Conservation (phyloP, 2,888 invertebrate genomes). For the Lomographa bimaculata region DNA sequence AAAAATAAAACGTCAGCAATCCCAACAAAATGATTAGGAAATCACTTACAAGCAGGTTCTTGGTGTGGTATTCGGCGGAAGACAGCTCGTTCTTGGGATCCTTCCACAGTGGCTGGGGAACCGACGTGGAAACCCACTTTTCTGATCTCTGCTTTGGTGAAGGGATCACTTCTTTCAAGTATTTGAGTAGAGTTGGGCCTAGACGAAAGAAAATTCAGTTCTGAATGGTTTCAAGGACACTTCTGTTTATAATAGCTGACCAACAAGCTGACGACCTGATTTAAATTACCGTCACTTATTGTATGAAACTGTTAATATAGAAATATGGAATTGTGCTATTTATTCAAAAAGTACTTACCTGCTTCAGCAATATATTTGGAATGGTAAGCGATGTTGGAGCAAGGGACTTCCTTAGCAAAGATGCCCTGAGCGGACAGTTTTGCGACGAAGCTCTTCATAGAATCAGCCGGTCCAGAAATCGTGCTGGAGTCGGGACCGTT, state of each 20-base stretch:
- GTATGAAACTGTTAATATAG: too few species aligned
- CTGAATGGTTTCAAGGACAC: neutral
- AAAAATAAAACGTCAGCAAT: too few species aligned
- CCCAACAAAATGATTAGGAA: too few species aligned
- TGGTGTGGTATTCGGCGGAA: constrained; percentile 95
- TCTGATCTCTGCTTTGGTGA: constrained; percentile 86
- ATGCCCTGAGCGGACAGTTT: constrained; percentile 87
- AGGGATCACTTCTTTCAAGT: constrained; percentile 86
- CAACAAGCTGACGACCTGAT: too few species aligned
- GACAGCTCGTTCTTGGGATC: constrained; percentile 85
- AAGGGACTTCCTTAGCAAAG: constrained; percentile 92
- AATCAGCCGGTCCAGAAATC: constrained; percentile 92
- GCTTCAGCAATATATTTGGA: constrained; percentile 91
- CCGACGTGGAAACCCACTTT: constrained; percentile 94
- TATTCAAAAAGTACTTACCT: constrained; percentile 51
- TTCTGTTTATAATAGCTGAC: neutral
- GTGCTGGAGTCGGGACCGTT: constrained; percentile 94
- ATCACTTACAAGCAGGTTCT: constrained; percentile 89
- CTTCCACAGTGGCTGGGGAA: constrained; percentile 89
- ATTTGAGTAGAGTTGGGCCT: constrained; percentile 87
- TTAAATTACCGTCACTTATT: too few species aligned
- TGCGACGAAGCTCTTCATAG: constrained; percentile 86
- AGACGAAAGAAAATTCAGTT: neutral
- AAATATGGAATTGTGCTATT: too few species aligned
- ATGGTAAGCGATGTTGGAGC: constrained; percentile 95